Percentiles rank a stretch among this genome's conserved stretches.
phyloP scores from a whole-genome alignment of 2,113 vertebrate genomes.

The Oreochromis spilurus region DNA sequence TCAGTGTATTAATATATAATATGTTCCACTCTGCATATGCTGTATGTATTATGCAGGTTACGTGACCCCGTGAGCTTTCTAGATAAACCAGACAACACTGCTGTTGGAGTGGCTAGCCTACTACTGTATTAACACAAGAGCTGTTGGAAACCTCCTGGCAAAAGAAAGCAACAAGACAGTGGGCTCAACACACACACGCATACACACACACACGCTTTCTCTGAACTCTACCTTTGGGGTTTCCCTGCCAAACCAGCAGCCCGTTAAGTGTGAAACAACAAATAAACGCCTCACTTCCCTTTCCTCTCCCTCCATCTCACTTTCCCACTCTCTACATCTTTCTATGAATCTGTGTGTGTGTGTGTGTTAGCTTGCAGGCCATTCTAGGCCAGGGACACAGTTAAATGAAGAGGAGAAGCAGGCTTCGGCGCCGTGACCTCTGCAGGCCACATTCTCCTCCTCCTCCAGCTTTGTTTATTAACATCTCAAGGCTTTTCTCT shows the following conservation, averaged over 20 bases:
- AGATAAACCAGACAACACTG: constrained; percentile 11
- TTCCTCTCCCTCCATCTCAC: constrained; percentile 49
- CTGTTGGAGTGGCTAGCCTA: neutral
- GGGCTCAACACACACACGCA: neutral
- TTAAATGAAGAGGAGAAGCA: constrained; percentile 60
- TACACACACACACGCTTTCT: constrained; percentile 18
- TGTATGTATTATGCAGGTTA: neutral
- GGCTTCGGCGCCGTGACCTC: constrained; percentile 53
- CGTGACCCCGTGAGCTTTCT: neutral
- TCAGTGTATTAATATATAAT: neutral
- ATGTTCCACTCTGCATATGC: neutral
- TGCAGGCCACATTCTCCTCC: constrained; percentile 50
- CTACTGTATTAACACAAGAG: constrained; percentile 41
- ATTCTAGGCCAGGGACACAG: constrained; percentile 47
- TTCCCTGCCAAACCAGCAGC: constrained; percentile 58
- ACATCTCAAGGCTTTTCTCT: constrained; percentile 62
- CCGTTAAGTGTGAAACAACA: constrained; percentile 65
- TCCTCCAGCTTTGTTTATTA: constrained; percentile 67
- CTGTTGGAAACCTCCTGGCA: constrained; percentile 53
- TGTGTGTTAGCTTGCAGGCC: constrained; percentile 50
- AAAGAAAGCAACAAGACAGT: constrained; percentile 28
- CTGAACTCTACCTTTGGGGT: constrained; percentile 66
- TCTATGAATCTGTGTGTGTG: constrained; percentile 12
- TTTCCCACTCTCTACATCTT: constrained; percentile 14
- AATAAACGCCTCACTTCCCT: constrained; percentile 68